phyloP scores from a whole-genome alignment of 92 coral and sea anemone genomes.

The Palythoa grandis region DNA sequence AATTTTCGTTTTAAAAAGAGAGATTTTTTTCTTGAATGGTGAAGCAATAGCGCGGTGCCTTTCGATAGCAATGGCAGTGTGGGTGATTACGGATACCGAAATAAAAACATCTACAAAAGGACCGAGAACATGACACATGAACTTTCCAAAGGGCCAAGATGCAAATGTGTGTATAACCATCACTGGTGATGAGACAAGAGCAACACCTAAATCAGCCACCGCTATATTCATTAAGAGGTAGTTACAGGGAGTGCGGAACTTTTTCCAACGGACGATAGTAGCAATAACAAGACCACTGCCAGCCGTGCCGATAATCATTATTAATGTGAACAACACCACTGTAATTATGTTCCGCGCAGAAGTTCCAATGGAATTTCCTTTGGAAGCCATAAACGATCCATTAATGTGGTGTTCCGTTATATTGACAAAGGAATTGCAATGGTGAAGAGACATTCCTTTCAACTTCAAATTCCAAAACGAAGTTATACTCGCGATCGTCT shows the following conservation, averaged over 20 bases:
- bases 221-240: conserved; percentile 63
- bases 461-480: not conserved
- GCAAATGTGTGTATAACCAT: conserved; percentile 46
- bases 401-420: not conserved
- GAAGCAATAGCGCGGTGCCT: conserved; percentile 76
- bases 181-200: conserved; percentile 55
- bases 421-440: not conserved
- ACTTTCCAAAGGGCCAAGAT: conserved; percentile 65
- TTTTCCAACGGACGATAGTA: conserved; percentile 61
- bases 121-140: conserved; percentile 60
- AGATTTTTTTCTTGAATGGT: conserved; percentile 69
- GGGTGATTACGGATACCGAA: conserved; percentile 74
- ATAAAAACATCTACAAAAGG: conserved; percentile 83
- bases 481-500: not conserved
- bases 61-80: conserved; percentile 74
- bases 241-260: conserved; percentile 70
- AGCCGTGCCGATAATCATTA: conserved; percentile 54
- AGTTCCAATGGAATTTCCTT: conserved; percentile 17
- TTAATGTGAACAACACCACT: conserved; percentile 32
- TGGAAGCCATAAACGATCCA: not conserved
- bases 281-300: conserved; percentile 64
- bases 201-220: conserved; percentile 57
- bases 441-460: not conserved
- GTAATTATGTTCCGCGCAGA: conserved; percentile 1
- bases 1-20: conserved; percentile 64